A percentile compares a stretch with the other conserved stretches of the same genome.
These are phyloP conservation scores for Progne subis DNA, from an alignment of 2,113 vertebrate species.

Conservation along the genomic window DNA sequence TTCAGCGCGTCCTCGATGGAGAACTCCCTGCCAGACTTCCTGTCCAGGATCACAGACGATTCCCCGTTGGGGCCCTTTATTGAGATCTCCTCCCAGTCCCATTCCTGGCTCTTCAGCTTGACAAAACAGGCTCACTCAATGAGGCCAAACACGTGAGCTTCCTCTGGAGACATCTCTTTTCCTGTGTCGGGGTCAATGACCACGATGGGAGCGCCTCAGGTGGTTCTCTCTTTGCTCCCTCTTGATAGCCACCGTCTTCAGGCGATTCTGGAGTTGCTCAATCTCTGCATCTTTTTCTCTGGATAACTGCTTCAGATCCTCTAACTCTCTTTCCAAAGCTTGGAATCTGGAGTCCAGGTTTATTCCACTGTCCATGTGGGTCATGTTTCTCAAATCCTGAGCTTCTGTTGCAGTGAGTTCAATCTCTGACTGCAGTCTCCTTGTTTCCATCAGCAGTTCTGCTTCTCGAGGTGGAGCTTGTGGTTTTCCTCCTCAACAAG, in stretches of 20 bases:
- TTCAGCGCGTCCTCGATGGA: conserved; percentile 91
- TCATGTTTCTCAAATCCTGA: conserved; percentile 78
- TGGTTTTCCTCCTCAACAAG: conserved; percentile 90
- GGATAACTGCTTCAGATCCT: conserved; percentile 84
- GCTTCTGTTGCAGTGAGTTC: conserved; percentile 89
- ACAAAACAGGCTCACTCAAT: conserved; percentile 96
- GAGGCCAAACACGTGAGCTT: conserved; percentile 89
- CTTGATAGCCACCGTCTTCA: conserved; percentile 85
- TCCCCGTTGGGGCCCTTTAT: conserved; percentile 90
- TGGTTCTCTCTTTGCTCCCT: conserved; percentile 95
- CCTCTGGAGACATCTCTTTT: conserved; percentile 93
- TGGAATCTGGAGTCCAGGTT: conserved; percentile 85
- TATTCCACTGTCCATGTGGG: conserved; percentile 74
- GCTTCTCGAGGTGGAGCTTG: conserved; percentile 90
- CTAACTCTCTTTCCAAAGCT: conserved; percentile 86
- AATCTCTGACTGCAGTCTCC: conserved; percentile 89
- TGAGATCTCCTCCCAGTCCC: conserved; percentile 96
- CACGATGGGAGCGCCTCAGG: conserved; percentile 89
- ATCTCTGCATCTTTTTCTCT: conserved; percentile 89
- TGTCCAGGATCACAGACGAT: conserved; percentile 90
- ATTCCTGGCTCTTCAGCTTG: conserved; percentile 94
- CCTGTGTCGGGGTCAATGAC: conserved; percentile 94
- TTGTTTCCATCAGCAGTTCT: conserved; percentile 88
- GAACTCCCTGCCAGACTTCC: conserved; percentile 93
- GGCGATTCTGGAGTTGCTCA: conserved; percentile 85